Evolutionary conservation across 2,797 vertebrate species (phyloP).

Genomic region (Intellagama lesueurii): DNA sequence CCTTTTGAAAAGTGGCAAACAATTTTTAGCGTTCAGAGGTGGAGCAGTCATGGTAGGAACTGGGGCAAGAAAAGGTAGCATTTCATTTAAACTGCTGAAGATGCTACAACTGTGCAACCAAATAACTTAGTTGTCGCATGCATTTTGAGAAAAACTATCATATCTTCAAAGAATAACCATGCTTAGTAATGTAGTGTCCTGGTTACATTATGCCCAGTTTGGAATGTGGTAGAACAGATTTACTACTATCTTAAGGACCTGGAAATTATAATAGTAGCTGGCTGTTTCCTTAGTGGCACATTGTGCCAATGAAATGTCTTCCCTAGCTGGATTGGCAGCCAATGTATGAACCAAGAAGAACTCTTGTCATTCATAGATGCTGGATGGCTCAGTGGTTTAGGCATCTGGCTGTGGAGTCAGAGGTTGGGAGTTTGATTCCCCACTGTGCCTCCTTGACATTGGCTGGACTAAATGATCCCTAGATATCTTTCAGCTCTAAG

Average conservation of each 20-base stretch:
- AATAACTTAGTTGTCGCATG: not conserved
- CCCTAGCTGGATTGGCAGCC: not conserved
- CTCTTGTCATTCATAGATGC: too few species aligned
- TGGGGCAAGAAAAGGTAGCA: constrained; percentile 25
- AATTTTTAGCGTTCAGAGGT: not conserved
- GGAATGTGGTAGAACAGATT: not conserved
- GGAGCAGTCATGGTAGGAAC: not conserved
- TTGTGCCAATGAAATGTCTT: not conserved
- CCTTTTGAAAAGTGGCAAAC: not conserved
- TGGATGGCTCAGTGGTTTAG: too few species aligned
- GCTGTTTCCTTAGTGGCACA: not conserved
- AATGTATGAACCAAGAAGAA: too few species aligned
- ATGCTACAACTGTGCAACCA: not conserved
- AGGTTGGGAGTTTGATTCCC: too few species aligned
- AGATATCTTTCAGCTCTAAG: too few species aligned
- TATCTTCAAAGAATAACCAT: not conserved
- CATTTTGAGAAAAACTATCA: not conserved
- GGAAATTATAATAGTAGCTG: not conserved
- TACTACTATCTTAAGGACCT: not conserved
- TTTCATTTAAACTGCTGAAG: not conserved
- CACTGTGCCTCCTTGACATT: too few species aligned
- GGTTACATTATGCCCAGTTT: not conserved
- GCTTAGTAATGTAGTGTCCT: not conserved
- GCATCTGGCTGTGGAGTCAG: too few species aligned
- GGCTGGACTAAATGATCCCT: too few species aligned